Evolutionary conservation across 2,797 vertebrate genomes (phyloP), one percentile per base, ranked within the genome.

Genomic region (Enteromius mattozi): DNA sequence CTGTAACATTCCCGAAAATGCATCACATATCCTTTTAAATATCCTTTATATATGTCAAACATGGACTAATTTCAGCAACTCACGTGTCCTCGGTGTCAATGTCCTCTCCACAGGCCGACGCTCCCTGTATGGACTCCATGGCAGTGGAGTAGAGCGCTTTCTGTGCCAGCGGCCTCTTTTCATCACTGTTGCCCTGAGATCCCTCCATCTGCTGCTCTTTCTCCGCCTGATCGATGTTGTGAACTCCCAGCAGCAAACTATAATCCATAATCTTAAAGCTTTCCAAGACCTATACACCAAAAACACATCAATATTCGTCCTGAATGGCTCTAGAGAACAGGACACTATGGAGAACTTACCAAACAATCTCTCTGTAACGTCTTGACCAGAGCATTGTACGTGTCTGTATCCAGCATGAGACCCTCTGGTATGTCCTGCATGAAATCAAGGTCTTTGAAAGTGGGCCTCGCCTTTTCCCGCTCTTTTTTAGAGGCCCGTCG

Each of bases 231-330:
- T 99, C 98, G 12, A 99, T 96, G 93, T 99, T 99, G 92, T 99
- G 98, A 70, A 99, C 97, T 0, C 98, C 98, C 10, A 99, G 95
- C 89, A 99, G 94, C 79, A 99, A 94, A 90, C 98, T 99, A 94
- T 99, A 99, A 95, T 99, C 98, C 97, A 99, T 99, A 91, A 99
- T 99, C 94, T 99, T 99, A 91, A 99, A 99, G 89, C 98, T 99
- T 92, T 99, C 98, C 88, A 99, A 93, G 47, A 96, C 96, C 96
- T 96, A 90, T 16, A 51, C 56, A 47, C 61, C 54, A 79, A 30
- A 30, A 19, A 77, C 3, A 66, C 30, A 63, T 35, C 47, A n/a
- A 45, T 83, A 76, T 71, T 85, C 80, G 30, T 66, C 84, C 80
- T 83, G 86, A 83, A 2, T 75, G 49, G 13, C 49, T 49, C 24